Evolutionary conservation across 2,797 vertebrate species (phyloP), one percentile per base, ranked within the genome.

Genomic region (Lepidocolaptes lacrymiger): DNA sequence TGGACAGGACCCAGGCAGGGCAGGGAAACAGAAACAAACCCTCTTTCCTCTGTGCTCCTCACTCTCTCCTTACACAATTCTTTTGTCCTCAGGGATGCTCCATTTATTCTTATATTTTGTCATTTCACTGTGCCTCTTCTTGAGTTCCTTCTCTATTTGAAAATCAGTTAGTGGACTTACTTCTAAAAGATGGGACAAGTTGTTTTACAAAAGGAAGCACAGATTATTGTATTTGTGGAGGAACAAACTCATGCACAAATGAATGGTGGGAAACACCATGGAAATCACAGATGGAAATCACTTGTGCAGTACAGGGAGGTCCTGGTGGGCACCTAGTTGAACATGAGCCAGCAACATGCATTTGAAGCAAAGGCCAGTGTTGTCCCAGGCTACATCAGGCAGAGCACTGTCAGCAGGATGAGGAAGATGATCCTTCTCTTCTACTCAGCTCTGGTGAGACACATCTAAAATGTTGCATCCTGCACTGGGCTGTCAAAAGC

Each of bases 341-440:
- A 61, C 32, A 11, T 20, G 9, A 91, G 10, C 26, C 32, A 55
- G 22, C 6, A 90, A n/a, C 0, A 0, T 39, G 15, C 1, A 4
- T 17, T 41, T 76, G 14, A 37, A 36, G 9, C 8, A 52, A 48
- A 64, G 22, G 3, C 6, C 37, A 48, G 5, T 23, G 5, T 2
- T 64, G 13, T 39, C 37, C 44, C 56, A 28, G 17, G 13, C 34
- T 43, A 43, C 19, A 7, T 20, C 23, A 79, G 63, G 18, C 27
- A 84, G 39, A 69, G 19, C 9, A 37, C 8, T 71, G 32, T 36
- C 36, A 83, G 30, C 20, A 80, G 46, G 9, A 36, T 2, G 1
- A 69, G 10, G 37, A 18, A 49, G 12, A 34, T 39, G 64, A 61
- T 39, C 14, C 8, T 68, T 28, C 21, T 39, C 21, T 78, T 77